phyloP scores from a whole-genome alignment of 1,140 invertebrate species.

The Cherax destructor region DNA sequence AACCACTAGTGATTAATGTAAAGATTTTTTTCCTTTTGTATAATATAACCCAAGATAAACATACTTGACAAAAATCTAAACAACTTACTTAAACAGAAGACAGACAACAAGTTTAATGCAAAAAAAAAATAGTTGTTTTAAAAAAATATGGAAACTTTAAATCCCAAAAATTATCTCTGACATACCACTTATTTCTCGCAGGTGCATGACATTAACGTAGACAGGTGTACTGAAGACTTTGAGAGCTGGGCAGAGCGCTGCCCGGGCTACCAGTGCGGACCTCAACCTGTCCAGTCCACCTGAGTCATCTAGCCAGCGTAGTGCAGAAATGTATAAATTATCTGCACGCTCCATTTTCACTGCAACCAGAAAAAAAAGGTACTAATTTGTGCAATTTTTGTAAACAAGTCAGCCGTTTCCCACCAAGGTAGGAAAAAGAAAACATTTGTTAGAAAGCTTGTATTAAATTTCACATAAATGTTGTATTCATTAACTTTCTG shows the following conservation, averaged over 20 bases:
- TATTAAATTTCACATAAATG: too few relatives aligned
- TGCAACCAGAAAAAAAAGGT: not conserved
- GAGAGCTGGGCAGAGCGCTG: not conserved
- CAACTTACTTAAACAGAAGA: too few relatives aligned
- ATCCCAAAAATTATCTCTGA: too few relatives aligned
- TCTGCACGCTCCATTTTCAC: not conserved
- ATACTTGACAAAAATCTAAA: too few relatives aligned
- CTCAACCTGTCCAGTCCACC: constrained; percentile 15
- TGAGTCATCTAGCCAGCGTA: constrained; percentile 5
- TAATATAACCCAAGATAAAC: not conserved
- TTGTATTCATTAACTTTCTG: too few relatives aligned
- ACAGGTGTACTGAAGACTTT: constrained; percentile 35
- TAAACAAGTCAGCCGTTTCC: too few relatives aligned
- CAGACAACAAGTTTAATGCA: too few relatives aligned
- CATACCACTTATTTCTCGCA: constrained; percentile 23
- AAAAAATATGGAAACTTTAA: too few relatives aligned
- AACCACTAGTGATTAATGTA: not conserved
- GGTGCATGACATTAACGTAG: not conserved
- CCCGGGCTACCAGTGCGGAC: constrained; percentile 22
- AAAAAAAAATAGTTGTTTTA: too few relatives aligned
- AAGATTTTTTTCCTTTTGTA: not conserved
- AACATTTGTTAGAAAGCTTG: too few relatives aligned
- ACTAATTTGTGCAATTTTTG: too few relatives aligned
- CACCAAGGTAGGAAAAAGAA: too few relatives aligned
- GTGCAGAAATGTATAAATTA: not conserved